Base-by-base conservation (phyloP, 1,140 invertebrate genomes). In the Mylabris phalerata region DNA sequence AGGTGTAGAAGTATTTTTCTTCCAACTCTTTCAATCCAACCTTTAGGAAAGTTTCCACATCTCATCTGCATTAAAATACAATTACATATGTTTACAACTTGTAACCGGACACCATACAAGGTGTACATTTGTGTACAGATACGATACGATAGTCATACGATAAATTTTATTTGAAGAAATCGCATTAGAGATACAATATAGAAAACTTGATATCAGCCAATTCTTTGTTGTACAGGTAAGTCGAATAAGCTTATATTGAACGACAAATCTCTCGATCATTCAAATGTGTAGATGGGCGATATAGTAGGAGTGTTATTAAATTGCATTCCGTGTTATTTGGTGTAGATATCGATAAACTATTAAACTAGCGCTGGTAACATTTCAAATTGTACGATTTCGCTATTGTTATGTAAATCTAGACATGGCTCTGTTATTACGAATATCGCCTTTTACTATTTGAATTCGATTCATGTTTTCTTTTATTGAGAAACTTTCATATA, bases 371-470 rank as follows among this genome's bases (percentile, higher is more conserved):
- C 3, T 32, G 7, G 32, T 32, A 32, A 32, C 32, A 45, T 54
- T 54, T 26, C 26, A 42, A 45, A 54, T 46, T 38, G 51, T 54
- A 54, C 49, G 48, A 60, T 56, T 60, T 54, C 48, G 52, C 52
- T 42, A 60, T 60, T 60, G 59, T 60, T 55, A 60, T 60, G 52
- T 41, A 56, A 56, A 56, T 56, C 32, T 32, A 32, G 38, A 54
- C 48, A 46, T 27, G 48, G 42, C 59, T 55, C 48, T 50, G 59
- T 55, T 60, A 60, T 56, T 60, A 42, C 54, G 54, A 48, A 56
- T 60, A 60, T 60, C 52, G 27, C 47, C 45, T 50, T 55, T 51
- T 50, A 50, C 49, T 55, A 56, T 56, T 60, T 54, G 54, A 47
- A 56, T 60, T 60, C 59, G 27, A 43, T 50, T 38, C 48, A 45